These are phyloP conservation scores for Oxygymnocypris stewartii DNA, from an alignment of 2,113 vertebrate species.

Conservation along the genomic window DNA sequence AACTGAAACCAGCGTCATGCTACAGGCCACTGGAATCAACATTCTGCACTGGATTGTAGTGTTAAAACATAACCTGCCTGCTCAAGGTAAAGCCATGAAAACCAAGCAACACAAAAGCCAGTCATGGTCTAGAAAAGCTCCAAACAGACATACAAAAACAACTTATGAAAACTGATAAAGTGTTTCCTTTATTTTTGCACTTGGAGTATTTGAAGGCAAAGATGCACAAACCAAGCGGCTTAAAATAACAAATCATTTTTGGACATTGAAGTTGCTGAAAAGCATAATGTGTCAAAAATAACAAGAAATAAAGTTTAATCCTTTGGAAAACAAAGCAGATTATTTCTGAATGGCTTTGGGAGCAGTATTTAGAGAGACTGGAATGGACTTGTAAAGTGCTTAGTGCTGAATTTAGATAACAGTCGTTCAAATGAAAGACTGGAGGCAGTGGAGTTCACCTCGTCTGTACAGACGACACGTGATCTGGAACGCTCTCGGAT, in stretches of 20 bases:
- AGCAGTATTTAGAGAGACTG: constrained; percentile 29
- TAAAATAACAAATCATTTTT: constrained; percentile 36
- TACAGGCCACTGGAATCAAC: background rate
- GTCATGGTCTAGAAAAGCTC: constrained; percentile 40
- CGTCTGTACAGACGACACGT: background rate
- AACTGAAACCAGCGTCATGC: no score
- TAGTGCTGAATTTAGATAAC: constrained; percentile 35
- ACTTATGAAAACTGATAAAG: constrained; percentile 37
- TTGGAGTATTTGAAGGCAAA: background rate
- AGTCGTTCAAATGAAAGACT: constrained; percentile 29
- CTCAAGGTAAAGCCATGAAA: constrained; percentile 19
- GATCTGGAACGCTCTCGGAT: no score
- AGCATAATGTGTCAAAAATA: constrained; percentile 46
- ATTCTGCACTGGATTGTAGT: background rate
- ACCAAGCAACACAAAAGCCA: constrained; percentile 43
- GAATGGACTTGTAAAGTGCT: constrained; percentile 14
- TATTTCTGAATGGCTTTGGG: constrained; percentile 11
- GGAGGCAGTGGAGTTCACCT: constrained; percentile 9
- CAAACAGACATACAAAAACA: constrained; percentile 30
- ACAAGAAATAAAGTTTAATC: constrained; percentile 31
- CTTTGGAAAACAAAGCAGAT: constrained; percentile 29
- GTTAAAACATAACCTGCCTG: constrained; percentile 12
- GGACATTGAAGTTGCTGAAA: background rate
- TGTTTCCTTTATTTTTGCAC: constrained; percentile 8
- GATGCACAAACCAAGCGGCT: constrained; percentile 1